These are phyloP conservation scores for Drosophila sp. DNA, from an alignment of 1,140 invertebrate genomes.

Conservation along the genomic window DNA sequence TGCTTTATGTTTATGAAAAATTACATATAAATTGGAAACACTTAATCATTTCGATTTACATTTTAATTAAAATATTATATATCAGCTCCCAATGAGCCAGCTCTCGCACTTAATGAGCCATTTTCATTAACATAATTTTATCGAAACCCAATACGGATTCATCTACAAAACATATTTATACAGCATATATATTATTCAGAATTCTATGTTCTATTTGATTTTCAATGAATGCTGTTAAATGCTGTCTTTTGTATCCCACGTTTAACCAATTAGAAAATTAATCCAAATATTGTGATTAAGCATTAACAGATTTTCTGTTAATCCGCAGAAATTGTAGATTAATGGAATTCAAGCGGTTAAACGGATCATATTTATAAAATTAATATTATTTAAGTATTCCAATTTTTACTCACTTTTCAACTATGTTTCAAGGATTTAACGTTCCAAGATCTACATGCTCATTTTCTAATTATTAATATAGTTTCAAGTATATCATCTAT, in stretches of 20 bases:
- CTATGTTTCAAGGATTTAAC: too few species aligned
- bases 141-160: slow-evolving; percentile 6
- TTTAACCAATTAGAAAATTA: too few species aligned
- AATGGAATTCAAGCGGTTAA: too few species aligned
- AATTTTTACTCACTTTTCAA: too few species aligned
- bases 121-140: slow-evolving; percentile 18
- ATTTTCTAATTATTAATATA: too few species aligned
- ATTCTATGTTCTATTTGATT: not conserved
- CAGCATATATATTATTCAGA: not conserved
- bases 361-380: too few species aligned
- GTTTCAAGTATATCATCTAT: too few species aligned
- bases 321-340: not conserved
- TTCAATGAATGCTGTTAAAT: too few species aligned
- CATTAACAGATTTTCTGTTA: not conserved
- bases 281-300: not conserved
- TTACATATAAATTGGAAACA: slow-evolving; percentile 80
- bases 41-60: slow-evolving; percentile 82
- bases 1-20: slow-evolving; percentile 81
- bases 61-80: slow-evolving; percentile 83
- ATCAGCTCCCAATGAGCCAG: slow-evolving; percentile 58
- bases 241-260: too few species aligned
- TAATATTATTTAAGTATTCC: too few species aligned
- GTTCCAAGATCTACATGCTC: too few species aligned
- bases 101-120: slow-evolving; percentile 20
- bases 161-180: slow-evolving; percentile 4